These are phyloP conservation scores for Papilio xuthus DNA, from an alignment of 1,140 invertebrate species.

Conservation along the genomic window DNA sequence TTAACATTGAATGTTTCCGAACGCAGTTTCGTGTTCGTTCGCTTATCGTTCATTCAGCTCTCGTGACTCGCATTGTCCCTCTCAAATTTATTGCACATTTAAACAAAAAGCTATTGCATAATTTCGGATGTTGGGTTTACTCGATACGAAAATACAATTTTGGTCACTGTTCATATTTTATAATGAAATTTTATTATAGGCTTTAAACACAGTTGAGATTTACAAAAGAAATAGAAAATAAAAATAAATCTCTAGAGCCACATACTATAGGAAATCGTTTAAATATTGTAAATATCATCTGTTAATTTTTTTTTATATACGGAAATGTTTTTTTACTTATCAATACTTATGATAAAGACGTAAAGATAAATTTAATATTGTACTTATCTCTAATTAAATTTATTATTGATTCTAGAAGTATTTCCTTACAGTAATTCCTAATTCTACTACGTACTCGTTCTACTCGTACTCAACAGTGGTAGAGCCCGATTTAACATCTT, in stretches of 20 bases:
- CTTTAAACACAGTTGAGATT: not conserved
- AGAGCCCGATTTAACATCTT: too few relatives aligned
- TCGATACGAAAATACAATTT: conserved; percentile 7
- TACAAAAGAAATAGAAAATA: not conserved
- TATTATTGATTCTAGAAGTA: not conserved
- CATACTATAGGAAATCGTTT: too few relatives aligned
- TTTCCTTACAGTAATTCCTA: not conserved
- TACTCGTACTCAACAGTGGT: too few relatives aligned
- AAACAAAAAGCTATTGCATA: conserved; percentile 25
- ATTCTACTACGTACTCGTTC: too few relatives aligned
- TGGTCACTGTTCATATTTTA: not conserved
- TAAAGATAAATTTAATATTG: conserved; percentile 3
- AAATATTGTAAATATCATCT: too few relatives aligned
- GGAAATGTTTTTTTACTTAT: conserved; percentile 2
- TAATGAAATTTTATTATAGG: not conserved
- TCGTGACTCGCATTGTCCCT: conserved; percentile 2
- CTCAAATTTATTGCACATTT: conserved; percentile 13
- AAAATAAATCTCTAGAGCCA: too few relatives aligned
- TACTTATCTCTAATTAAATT: not conserved
- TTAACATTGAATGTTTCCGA: conserved; percentile 22
- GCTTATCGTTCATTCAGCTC: conserved; percentile 16
- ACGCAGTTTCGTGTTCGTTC: not conserved
- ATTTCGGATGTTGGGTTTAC: conserved; percentile 5
- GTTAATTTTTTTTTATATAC: not conserved
- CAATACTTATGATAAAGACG: not conserved